These are phyloP conservation scores for Ditylenchus weischeri DNA, from an alignment of 2,888 invertebrate genomes.

Conservation along the genomic window DNA sequence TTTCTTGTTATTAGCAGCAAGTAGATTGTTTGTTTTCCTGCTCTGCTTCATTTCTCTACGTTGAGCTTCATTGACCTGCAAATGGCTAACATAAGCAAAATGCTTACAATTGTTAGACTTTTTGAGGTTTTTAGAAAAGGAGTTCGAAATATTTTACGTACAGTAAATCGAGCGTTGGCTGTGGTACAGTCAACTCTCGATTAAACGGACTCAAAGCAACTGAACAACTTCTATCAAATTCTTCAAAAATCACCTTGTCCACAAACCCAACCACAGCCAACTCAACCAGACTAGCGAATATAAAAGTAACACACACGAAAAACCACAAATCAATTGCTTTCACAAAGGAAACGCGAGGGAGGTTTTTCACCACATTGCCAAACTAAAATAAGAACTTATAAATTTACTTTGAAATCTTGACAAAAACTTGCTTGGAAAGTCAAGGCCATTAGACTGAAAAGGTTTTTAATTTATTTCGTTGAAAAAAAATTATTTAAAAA, in stretches of 20 bases:
- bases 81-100: too few species aligned
- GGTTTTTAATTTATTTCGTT: background rate
- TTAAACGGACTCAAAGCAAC: too few species aligned
- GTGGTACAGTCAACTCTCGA: too few species aligned
- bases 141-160: too few species aligned
- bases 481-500: too few species aligned
- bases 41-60: background rate
- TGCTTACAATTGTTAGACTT: too few species aligned
- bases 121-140: too few species aligned
- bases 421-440: conserved; percentile 46
- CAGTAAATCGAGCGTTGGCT: too few species aligned
- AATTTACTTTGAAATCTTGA: background rate
- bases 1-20: conserved; percentile 2
- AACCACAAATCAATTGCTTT: conserved; percentile 58
- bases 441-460: conserved; percentile 51
- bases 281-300: conserved; percentile 57
- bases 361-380: conserved; percentile 57
- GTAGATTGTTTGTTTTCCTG: conserved; percentile 2
- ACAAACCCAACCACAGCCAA: conserved; percentile 57
- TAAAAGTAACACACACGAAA: conserved; percentile 57
- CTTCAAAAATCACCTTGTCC: conserved; percentile 39
- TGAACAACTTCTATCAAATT: too few species aligned
- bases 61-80: conserved; percentile 1
- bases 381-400: conserved; percentile 43
- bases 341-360: conserved; percentile 57